Conservation (phyloP, 2,888 invertebrate species). For the Pelosia muscerda region DNA sequence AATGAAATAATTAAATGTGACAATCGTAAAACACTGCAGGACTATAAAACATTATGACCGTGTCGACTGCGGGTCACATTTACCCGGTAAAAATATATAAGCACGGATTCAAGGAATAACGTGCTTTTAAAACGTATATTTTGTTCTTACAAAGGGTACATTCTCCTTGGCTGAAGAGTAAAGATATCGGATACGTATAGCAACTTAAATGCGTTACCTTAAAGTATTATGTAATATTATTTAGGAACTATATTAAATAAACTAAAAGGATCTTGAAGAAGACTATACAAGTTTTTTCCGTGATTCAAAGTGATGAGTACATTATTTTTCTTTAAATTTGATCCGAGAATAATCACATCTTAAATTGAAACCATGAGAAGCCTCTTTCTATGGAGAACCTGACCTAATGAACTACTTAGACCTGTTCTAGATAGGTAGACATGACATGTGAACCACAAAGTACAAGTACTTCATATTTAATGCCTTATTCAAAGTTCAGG, state of each 20-base stretch:
- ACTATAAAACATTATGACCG: slow-evolving; percentile 81
- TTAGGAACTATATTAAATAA: too few relatives aligned
- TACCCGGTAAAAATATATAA: slow-evolving; percentile 57
- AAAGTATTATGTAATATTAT: too few relatives aligned
- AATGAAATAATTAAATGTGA: slow-evolving; percentile 87
- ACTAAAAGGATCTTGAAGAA: too few relatives aligned
- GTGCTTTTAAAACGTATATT: slow-evolving; percentile 39
- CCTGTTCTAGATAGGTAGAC: too few relatives aligned
- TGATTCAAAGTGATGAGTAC: background rate
- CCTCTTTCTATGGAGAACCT: too few relatives aligned
- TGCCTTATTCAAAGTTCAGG: too few relatives aligned
- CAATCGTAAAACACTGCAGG: slow-evolving; percentile 83
- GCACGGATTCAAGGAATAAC: slow-evolving; percentile 43
- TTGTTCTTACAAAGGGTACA: slow-evolving; percentile 17
- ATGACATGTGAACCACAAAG: too few relatives aligned
- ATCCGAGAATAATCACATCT: background rate
- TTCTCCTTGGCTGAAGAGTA: background rate
- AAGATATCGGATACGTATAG: slow-evolving; percentile 3
- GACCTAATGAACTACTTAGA: too few relatives aligned
- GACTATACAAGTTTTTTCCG: background rate
- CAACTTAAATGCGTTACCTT: background rate
- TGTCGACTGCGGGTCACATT: slow-evolving; percentile 67
- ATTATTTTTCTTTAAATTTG: background rate
- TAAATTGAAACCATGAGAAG: background rate
- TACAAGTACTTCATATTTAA: too few relatives aligned